Evolutionary conservation across 92 coral and sea anemone genomes (phyloP).

Genomic region (Isaurus tuberculatus): DNA sequence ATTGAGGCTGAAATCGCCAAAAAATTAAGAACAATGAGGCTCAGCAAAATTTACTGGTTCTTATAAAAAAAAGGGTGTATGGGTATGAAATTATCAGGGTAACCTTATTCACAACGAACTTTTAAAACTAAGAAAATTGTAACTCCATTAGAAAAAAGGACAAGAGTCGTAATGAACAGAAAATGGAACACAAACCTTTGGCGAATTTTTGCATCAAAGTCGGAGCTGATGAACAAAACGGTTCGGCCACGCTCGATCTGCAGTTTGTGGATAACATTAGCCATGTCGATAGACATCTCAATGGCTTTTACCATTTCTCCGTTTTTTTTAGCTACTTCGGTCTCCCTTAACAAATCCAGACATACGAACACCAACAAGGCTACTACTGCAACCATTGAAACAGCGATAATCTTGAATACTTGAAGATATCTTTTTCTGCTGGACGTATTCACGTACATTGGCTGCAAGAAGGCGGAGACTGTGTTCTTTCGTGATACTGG

Average conservation of each 20-base stretch:
- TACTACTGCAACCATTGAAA: constrained; percentile 58
- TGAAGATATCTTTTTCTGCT: constrained; percentile 52
- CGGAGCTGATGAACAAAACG: constrained; percentile 68
- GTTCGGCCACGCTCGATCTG: constrained; percentile 80
- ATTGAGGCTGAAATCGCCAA: no score
- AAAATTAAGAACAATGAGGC: no score
- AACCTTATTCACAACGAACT: no score
- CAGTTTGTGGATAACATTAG: constrained; percentile 27
- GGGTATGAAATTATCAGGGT: no score
- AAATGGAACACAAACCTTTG: neutral
- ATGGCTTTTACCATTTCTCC: neutral
- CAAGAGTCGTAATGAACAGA: no score
- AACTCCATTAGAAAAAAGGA: no score
- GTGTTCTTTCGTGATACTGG: neutral
- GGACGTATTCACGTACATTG: constrained; percentile 37
- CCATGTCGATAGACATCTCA: constrained; percentile 1
- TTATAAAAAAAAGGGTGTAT: no score
- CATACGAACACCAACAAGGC: constrained; percentile 61
- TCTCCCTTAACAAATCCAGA: neutral
- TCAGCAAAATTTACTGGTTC: no score
- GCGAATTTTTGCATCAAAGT: neutral
- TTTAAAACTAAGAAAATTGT: no score
- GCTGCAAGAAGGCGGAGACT: neutral
- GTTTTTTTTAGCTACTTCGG: neutral
- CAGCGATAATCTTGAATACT: constrained; percentile 68